Percentiles rank a stretch among this genome's conserved stretches.
Evolutionary conservation across 2,113 vertebrate species (phyloP).

Genomic region (Procapra przewalskii): DNA sequence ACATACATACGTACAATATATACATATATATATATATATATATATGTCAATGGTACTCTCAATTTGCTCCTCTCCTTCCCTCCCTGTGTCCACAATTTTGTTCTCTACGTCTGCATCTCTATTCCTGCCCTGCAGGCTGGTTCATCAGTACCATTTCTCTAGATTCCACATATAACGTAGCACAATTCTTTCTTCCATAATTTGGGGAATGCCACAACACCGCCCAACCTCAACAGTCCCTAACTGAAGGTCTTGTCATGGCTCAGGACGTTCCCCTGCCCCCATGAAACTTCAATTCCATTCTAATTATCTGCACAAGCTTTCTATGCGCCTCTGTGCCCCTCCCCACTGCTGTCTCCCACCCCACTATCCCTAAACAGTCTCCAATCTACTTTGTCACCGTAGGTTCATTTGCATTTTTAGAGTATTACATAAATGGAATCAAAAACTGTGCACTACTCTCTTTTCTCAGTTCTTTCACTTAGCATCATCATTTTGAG

Average conservation of each 20-base stretch:
- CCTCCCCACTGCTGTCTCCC: background rate
- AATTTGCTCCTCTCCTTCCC: background rate
- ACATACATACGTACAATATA: too few relatives aligned
- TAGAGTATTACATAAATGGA: background rate
- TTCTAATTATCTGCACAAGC: background rate
- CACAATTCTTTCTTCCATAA: background rate
- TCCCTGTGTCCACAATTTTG: background rate
- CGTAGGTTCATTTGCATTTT: background rate
- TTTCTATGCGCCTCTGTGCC: background rate
- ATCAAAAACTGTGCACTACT: rapidly evolving
- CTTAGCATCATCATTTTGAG: background rate
- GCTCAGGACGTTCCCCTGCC: background rate
- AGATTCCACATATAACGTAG: background rate
- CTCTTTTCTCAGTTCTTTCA: background rate
- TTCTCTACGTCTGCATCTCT: background rate
- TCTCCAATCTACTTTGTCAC: background rate
- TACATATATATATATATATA: background rate
- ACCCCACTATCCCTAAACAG: background rate
- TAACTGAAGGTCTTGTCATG: background rate
- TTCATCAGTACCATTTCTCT: background rate
- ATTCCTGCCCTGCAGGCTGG: background rate
- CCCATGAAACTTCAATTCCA: background rate
- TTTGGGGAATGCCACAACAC: background rate
- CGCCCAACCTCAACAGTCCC: background rate
- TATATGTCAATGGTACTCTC: background rate